Percentiles rank a stretch among this genome's conserved stretches.
Evolutionary conservation across 2,888 invertebrate genomes (phyloP).

Genomic region (Drosophila nigritarsus): DNA sequence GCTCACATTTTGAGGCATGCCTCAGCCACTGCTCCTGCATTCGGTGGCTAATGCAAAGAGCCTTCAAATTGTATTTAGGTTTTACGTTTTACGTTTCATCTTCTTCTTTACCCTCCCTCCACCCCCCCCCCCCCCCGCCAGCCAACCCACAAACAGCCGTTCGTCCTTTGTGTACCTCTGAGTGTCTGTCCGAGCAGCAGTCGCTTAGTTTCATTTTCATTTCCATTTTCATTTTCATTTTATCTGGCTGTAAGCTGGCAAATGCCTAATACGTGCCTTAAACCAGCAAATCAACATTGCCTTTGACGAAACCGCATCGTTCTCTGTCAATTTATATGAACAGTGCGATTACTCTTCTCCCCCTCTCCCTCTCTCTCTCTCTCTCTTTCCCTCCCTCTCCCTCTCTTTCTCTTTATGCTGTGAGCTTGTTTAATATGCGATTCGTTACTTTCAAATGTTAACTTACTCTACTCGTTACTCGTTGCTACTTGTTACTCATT

Average conservation of each 20-base stretch:
- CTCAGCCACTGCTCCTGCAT: slow-evolving; percentile 35
- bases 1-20: slow-evolving; percentile 10
- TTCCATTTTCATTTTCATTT: slow-evolving; percentile 14
- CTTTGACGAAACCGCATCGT: slow-evolving; percentile 5
- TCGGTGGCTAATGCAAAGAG: slow-evolving; percentile 66
- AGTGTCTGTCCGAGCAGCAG: slow-evolving; percentile 5
- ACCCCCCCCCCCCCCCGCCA: not conserved
- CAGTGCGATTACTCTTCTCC: not conserved
- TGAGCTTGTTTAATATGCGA: not conserved
- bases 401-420: not conserved
- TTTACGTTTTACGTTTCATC: slow-evolving; percentile 2
- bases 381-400: not conserved
- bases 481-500: not conserved
- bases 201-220: slow-evolving; percentile 40
- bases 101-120: not conserved
- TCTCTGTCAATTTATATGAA: not conserved
- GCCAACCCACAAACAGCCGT: too few species aligned
- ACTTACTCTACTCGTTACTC: not conserved
- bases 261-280: slow-evolving; percentile 38
- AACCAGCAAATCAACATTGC: slow-evolving; percentile 38
- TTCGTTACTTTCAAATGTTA: not conserved
- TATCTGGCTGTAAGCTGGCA: slow-evolving; percentile 39
- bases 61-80: slow-evolving; percentile 66
- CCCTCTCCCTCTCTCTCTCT: not conserved
- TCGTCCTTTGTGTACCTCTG: slow-evolving; percentile 19